Percentiles rank a stretch among this genome's conserved stretches.
Conservation (phyloP, 2,888 invertebrate species). For the Eupithecia vulgata region DNA sequence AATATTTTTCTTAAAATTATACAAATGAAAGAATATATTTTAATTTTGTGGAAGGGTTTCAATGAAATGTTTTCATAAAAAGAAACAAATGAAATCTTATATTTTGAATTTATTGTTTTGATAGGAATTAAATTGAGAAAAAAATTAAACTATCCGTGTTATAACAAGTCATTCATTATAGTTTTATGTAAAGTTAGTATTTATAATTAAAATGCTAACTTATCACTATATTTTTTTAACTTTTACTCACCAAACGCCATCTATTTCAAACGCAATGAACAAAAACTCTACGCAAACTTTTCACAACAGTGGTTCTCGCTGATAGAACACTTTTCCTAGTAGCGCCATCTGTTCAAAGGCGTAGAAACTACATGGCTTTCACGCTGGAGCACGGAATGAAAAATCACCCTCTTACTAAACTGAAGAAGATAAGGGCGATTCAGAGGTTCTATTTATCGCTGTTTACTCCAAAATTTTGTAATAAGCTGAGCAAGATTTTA, state of each 20-base stretch:
- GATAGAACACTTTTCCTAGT: slow-evolving; percentile 11
- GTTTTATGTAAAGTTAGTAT: too few relatives aligned
- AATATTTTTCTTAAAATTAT: too few relatives aligned
- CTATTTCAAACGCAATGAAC: slow-evolving; percentile 17
- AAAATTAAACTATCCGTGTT: too few relatives aligned
- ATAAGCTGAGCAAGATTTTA: neutral
- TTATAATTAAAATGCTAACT: neutral
- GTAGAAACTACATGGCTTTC: neutral
- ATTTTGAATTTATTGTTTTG: neutral
- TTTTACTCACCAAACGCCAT: slow-evolving; percentile 13
- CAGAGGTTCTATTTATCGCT: neutral
- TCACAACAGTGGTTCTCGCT: slow-evolving; percentile 11
- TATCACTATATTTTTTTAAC: neutral
- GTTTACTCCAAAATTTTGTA: neutral
- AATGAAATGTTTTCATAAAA: too few relatives aligned
- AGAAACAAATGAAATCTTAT: neutral
- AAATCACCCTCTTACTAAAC: neutral
- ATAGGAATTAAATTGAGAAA: neutral
- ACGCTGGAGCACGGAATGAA: neutral
- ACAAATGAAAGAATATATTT: too few relatives aligned
- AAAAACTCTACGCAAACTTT: neutral
- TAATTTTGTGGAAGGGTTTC: too few relatives aligned
- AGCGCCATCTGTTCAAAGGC: slow-evolving; percentile 28
- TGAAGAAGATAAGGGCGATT: neutral
- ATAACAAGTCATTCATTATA: too few relatives aligned